A percentile compares a stretch with the other conserved stretches of the same genome.
These are phyloP conservation scores for Syrmaticus mikado DNA, from an alignment of 2,113 vertebrate species.

Conservation along the genomic window DNA sequence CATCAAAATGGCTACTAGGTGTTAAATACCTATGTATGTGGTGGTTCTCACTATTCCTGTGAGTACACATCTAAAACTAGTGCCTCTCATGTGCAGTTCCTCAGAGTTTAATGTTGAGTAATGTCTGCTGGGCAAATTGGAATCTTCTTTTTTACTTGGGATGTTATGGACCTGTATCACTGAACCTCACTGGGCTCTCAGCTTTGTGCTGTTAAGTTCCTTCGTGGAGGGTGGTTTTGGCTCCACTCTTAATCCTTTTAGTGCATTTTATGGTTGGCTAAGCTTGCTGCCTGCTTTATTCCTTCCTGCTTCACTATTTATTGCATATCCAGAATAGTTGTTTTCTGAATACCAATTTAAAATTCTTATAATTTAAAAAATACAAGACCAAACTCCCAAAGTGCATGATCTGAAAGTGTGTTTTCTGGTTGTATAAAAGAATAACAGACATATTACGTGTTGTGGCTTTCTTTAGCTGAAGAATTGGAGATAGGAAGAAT, in stretches of 20 bases:
- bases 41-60: neutral
- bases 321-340: neutral
- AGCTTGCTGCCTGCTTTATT: neutral
- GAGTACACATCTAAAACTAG: neutral
- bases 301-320: neutral
- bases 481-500: neutral
- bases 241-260: neutral
- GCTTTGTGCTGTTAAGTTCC: neutral
- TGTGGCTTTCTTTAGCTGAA: neutral
- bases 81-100: neutral
- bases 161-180: too few relatives aligned
- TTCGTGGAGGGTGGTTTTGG: neutral
- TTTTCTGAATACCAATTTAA: neutral
- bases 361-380: neutral
- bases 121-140: neutral
- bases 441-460: neutral
- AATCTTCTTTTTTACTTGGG: neutral
- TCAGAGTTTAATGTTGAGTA: neutral
- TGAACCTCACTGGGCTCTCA: neutral
- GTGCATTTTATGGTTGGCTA: neutral
- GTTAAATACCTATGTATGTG: rapidly evolving
- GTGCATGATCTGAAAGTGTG: neutral
- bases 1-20: neutral
- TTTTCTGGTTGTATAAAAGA: neutral
- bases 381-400: neutral